phyloP scores from a whole-genome alignment of 1,140 invertebrate species.

The Psix sp. region DNA sequence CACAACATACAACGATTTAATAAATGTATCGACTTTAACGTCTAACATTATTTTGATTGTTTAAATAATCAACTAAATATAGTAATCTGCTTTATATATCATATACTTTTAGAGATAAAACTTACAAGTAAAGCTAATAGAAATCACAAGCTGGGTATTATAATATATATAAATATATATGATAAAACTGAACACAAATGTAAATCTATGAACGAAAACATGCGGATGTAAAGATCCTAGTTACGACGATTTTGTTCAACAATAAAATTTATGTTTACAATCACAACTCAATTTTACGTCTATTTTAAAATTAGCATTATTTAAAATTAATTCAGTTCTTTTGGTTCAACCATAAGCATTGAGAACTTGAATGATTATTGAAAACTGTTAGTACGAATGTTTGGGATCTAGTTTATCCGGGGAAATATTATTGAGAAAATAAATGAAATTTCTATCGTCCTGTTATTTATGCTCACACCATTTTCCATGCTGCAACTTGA shows the following conservation, averaged over 20 bases:
- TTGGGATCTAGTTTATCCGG: too few relatives aligned
- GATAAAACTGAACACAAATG: constrained; percentile 19
- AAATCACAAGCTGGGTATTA: constrained; percentile 35
- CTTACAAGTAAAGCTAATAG: constrained; percentile 26
- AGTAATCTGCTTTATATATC: constrained; percentile 14
- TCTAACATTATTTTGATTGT: constrained; percentile 28
- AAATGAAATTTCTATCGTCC: too few relatives aligned
- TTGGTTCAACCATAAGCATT: too few relatives aligned
- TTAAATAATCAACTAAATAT: constrained; percentile 27
- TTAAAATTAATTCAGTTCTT: constrained; percentile 29
- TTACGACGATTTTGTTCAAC: constrained; percentile 40
- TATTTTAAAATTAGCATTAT: too few relatives aligned
- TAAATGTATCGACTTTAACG: constrained; percentile 2
- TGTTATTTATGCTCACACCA: too few relatives aligned
- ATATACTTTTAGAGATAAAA: too few relatives aligned
- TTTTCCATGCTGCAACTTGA: too few relatives aligned
- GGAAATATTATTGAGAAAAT: too few relatives aligned
- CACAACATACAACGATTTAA: constrained; percentile 27
- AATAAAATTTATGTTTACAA: constrained; percentile 22
- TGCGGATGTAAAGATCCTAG: constrained; percentile 12
- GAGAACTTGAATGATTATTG: too few relatives aligned
- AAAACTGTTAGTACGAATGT: too few relatives aligned
- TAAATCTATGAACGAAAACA: constrained; percentile 51
- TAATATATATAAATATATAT: constrained; percentile 16
- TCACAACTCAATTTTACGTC: constrained; percentile 28